These are phyloP conservation scores for Uropetala carovei DNA, from an alignment of 2,888 invertebrate species.

Conservation along the genomic window DNA sequence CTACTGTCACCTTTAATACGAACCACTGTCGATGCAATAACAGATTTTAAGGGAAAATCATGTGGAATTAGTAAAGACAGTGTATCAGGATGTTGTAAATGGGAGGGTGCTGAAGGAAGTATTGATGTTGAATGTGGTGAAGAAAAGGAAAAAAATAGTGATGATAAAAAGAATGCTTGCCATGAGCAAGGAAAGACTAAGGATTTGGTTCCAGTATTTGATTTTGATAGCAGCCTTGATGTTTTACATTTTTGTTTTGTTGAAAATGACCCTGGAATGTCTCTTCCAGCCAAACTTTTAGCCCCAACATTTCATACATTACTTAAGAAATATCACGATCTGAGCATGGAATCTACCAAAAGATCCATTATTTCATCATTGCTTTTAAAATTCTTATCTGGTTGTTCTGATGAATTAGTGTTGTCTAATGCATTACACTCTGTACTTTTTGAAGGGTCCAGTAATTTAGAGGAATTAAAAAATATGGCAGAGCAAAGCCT, in stretches of 20 bases:
- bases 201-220: not conserved
- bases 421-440: slow-evolving; percentile 2
- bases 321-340: slow-evolving; percentile 6
- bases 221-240: not conserved
- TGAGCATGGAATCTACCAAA: not conserved
- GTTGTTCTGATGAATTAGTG: slow-evolving; percentile 5
- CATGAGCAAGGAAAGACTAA: not conserved
- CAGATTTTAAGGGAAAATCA: slow-evolving; percentile 11
- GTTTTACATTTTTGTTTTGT: slow-evolving; percentile 53
- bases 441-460: slow-evolving; percentile 31
- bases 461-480: not conserved
- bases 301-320: slow-evolving; percentile 22
- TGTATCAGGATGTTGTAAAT: not conserved
- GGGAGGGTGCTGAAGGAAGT: not conserved
- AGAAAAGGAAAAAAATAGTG: not conserved
- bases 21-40: not conserved
- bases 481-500: not conserved
- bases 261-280: slow-evolving; percentile 58
- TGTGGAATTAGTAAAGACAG: slow-evolving; percentile 59
- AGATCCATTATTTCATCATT: not conserved
- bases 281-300: slow-evolving; percentile 37
- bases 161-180: not conserved
- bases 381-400: slow-evolving; percentile 5
- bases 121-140: not conserved
- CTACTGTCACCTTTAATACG: slow-evolving; percentile 45